Conservation (phyloP, 2,797 vertebrate genomes). For the Tolypeutes matacus region DNA sequence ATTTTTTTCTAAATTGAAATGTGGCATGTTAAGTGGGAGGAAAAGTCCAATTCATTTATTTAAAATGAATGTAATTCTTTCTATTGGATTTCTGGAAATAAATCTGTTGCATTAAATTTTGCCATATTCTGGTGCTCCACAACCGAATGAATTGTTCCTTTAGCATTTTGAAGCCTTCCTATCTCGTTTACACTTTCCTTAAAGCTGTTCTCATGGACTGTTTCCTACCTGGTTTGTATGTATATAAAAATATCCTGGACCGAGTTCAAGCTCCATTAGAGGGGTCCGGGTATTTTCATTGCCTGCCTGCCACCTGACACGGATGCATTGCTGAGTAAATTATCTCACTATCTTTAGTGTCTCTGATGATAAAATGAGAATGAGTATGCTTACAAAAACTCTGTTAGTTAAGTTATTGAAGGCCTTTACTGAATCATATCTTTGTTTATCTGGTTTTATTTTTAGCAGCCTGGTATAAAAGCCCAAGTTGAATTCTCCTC, state of each 20-base stretch:
- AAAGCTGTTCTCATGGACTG: conserved; percentile 1
- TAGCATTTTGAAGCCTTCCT: conserved; percentile 39
- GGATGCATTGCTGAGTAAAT: conserved; percentile 70
- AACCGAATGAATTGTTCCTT: conserved; percentile 28
- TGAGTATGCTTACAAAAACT: conserved; percentile 66
- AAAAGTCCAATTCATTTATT: not conserved
- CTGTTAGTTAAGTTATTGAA: conserved; percentile 66
- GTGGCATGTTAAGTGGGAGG: not conserved
- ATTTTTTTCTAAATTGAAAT: conserved; percentile 11
- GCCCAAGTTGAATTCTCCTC: conserved; percentile 18
- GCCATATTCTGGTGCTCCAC: not conserved
- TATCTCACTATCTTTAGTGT: conserved; percentile 56
- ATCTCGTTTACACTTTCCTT: conserved; percentile 50
- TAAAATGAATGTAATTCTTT: conserved; percentile 39
- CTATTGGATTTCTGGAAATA: conserved; percentile 10
- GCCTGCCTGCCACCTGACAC: not conserved
- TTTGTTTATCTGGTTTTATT: conserved; percentile 55
- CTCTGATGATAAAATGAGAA: conserved; percentile 66
- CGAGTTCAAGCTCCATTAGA: conserved; percentile 47
- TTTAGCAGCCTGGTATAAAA: conserved; percentile 59
- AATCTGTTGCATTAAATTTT: not conserved
- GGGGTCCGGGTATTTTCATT: not conserved
- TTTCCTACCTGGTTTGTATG: conserved; percentile 48
- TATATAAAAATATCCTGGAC: conserved; percentile 66
- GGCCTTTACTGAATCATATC: conserved; percentile 62